A percentile compares a stretch with the other conserved stretches of the same genome.
Evolutionary conservation across 2,797 vertebrate species (phyloP).

Genomic region (Malacoraja senta): DNA sequence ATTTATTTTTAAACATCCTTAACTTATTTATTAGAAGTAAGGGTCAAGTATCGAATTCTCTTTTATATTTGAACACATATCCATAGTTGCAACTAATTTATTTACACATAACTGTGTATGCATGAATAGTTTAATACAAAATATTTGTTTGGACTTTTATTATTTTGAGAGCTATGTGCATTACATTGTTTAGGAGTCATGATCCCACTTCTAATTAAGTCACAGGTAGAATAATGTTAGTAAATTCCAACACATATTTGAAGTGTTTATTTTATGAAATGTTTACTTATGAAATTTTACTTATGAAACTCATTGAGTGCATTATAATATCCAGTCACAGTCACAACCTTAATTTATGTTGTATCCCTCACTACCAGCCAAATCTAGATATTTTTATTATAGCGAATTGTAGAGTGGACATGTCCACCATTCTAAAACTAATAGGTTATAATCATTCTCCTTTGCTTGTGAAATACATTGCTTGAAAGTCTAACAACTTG

Average conservation of each 20-base stretch:
- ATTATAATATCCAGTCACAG: not conserved
- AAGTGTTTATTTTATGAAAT: too few species aligned
- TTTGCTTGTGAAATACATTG: slow-evolving; percentile 3
- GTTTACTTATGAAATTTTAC: too few species aligned
- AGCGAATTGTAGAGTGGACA: not conserved
- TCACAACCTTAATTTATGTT: not conserved
- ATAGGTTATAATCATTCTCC: not conserved
- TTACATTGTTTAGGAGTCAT: not conserved
- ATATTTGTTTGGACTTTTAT: not conserved
- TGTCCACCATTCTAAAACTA: not conserved
- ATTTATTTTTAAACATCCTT: not conserved
- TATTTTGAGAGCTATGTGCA: not conserved
- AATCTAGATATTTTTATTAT: not conserved
- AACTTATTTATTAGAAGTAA: not conserved
- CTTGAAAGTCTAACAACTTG: not conserved
- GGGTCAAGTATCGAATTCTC: not conserved
- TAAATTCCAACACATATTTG: not conserved
- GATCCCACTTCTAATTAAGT: not conserved
- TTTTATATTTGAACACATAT: too few species aligned
- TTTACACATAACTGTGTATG: not conserved
- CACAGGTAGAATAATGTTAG: not conserved
- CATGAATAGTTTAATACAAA: slow-evolving; percentile 19
- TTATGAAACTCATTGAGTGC: not conserved
- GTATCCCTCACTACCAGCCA: not conserved
- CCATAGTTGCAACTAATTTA: not conserved